A percentile compares a stretch with the other conserved stretches of the same genome.
Conservation (phyloP, 2,888 invertebrate species). For the Dioctria linearis region DNA sequence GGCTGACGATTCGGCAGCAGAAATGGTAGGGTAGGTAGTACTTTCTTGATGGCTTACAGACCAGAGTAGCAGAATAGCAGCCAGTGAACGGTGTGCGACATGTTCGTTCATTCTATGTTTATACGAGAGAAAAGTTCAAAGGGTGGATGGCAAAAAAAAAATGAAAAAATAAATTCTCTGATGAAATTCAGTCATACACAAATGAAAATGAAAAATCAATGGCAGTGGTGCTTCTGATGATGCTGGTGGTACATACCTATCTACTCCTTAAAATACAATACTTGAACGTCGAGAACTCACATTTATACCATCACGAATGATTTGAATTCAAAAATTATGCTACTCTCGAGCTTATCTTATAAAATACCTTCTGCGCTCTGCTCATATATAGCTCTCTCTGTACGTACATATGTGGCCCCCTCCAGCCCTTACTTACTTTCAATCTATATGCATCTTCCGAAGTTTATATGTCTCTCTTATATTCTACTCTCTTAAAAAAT, state of each 20-base stretch:
- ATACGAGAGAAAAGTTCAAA: conserved; percentile 42
- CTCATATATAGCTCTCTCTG: not conserved
- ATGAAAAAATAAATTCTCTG: not conserved
- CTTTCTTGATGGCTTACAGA: conserved; percentile 46
- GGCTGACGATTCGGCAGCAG: conserved; percentile 25
- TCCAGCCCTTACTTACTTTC: not conserved
- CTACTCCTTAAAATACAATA: too few relatives aligned
- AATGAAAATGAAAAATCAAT: conserved; percentile 61
- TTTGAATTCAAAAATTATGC: not conserved
- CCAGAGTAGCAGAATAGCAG: conserved; percentile 14
- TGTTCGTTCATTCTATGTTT: conserved; percentile 32
- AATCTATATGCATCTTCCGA: not conserved
- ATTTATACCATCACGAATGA: not conserved
- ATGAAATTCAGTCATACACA: conserved; percentile 55
- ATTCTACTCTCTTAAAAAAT: not conserved
- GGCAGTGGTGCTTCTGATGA: conserved; percentile 49
- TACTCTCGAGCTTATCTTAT: not conserved
- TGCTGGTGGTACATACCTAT: not conserved
- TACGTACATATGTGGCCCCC: not conserved
- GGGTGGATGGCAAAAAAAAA: not conserved
- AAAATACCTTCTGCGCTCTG: too few relatives aligned
- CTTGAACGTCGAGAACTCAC: not conserved
- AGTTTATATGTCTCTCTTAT: not conserved
- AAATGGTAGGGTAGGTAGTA: conserved; percentile 16
- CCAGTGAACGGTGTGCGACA: conserved; percentile 41